Base-by-base conservation (phyloP, 1,140 invertebrate species). In the Camponotus vicinus region DNA sequence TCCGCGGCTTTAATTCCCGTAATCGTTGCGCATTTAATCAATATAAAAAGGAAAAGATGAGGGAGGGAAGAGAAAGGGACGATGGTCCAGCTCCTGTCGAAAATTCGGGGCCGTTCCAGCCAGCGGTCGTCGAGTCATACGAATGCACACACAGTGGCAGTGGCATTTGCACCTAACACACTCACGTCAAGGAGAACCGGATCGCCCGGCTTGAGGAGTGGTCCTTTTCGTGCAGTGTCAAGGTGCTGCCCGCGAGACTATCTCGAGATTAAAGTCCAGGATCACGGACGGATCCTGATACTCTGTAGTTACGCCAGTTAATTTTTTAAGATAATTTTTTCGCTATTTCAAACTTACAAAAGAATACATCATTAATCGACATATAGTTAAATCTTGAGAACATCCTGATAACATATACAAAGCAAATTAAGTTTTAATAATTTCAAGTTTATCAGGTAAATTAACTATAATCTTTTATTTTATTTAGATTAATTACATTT, bases 161-260 rank as follows among this genome's bases (percentile, higher is more conserved):
- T 83, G 79, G 79, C 79, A 83, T 83, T 83, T 83, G 55, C 79
- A 75, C 79, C 79, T 83, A 83, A 83, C 79, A 83, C 79, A 83
- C 66, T 73, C 79, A 73, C 69, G 79, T 83, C 79, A 83, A 83
- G 79, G 79, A 83, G 79, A 83, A 83, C 69, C 79, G 79, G 79
- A 73, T 83, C 57, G 79, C 69, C 40, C 55, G 57, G 69, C 37
- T 61, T 73, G 79, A 83, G 55, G 40, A 83, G 79, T 83, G 79
- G 69, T 83, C 79, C 79, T 83, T 83, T 83, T 83, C 79, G 79
- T 83, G 79, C 69, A 83, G 79, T 83, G 79, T 83, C 79, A 83
- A 83, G 79, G 79, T 49, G 79, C 69, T 75, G 79, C 69, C 69
- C 69, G 79, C 69, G 79, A 80, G 77, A 83, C 79, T 61, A 75